A percentile compares a stretch with the other conserved stretches of the same genome.
phyloP scores from a whole-genome alignment of 2,113 vertebrate genomes.

The Phasianus colchicus region DNA sequence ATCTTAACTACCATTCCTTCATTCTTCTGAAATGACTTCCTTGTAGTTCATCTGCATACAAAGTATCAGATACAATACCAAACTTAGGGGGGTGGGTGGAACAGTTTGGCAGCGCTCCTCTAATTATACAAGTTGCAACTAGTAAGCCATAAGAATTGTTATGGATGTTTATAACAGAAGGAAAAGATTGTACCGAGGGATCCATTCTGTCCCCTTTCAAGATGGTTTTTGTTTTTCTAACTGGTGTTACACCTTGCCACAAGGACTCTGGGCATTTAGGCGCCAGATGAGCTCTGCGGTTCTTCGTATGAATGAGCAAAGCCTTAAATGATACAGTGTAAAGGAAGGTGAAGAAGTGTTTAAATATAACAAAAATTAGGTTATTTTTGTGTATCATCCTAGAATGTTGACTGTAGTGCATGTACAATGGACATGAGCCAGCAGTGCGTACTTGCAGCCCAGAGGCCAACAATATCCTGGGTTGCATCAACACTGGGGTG shows the following conservation, averaged over 20 bases:
- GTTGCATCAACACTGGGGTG: no score
- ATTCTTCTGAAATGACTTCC: neutral
- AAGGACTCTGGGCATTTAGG: neutral
- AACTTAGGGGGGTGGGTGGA: neutral
- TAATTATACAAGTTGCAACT: neutral
- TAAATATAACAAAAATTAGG: neutral
- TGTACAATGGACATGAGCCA: neutral
- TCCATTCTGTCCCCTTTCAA: neutral
- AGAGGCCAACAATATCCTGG: no score
- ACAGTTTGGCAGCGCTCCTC: neutral
- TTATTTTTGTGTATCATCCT: neutral
- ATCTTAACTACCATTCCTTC: neutral
- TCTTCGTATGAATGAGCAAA: neutral
- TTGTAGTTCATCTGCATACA: neutral
- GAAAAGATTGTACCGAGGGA: neutral
- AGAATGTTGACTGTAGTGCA: neutral
- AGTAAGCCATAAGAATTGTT: neutral
- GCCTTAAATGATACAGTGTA: neutral
- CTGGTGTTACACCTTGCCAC: neutral
- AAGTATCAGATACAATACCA: neutral
- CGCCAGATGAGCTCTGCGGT: neutral
- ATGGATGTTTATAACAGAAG: neutral
- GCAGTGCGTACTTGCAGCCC: no score
- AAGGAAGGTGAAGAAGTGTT: neutral
- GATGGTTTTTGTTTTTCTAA: neutral